Evolutionary conservation across 2,888 invertebrate species (phyloP), one percentile per base, ranked within the genome.

Genomic region (Drosophila monieri): DNA sequence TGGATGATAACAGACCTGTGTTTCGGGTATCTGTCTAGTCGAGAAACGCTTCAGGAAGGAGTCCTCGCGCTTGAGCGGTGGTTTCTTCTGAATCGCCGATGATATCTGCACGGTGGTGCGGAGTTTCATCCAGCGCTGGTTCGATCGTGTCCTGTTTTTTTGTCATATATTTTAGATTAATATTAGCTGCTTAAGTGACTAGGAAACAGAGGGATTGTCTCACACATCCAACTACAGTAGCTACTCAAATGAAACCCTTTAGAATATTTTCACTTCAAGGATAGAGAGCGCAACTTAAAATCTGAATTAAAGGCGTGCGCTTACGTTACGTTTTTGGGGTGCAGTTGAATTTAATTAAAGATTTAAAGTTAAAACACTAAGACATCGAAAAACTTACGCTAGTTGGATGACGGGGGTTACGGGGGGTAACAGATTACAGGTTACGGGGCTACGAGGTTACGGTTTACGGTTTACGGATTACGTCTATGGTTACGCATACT

Each of bases 61-160:
- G 92, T 96, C 97, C 93, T 97, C 98, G 80, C 97, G 94, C 92
- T 97, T 98, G 90, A 97, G 92, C 47, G 96, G 96, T 66, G 96
- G 96, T 92, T 97, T 97, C 93, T 97, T 97, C 92, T 96, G 96
- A 88, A 96, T 95, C 56, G 97, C 97, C 71, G 97, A 96, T 79
- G 97, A 97, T 89, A 97, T 93, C 92, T 97, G 97, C 85, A 97
- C 97, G 51, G 98, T 98, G 58, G 97, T 97, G 80, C 98, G 94
- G 76, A 99, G 93, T 92, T 98, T 98, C 95, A 97, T 96, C 97
- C 99, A 99, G 93, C 98, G 94, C 91, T 98, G 97, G 92, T 97
- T 98, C 90, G 97, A 96, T 92, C 96, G 96, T 90, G 96, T 96
- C 94, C 97, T 97, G 88, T 86, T 68, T 75, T 41, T 48, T 68